Evolutionary conservation across 2,888 invertebrate species (phyloP).

Genomic region (Plagodis pulveraria): DNA sequence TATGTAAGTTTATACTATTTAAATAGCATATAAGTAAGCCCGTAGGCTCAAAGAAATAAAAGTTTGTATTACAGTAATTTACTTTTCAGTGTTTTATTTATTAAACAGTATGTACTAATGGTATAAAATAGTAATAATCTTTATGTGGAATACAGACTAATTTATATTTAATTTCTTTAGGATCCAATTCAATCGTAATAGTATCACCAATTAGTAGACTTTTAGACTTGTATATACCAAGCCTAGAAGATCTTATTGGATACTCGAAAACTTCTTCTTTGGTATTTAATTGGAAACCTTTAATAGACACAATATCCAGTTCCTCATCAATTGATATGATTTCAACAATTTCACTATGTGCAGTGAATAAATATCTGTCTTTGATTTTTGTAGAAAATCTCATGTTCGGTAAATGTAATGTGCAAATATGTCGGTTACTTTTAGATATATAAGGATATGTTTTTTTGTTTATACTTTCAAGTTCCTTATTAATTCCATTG

Average conservation of each 20-base stretch:
- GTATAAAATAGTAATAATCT: slow-evolving; percentile 16
- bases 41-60: too few species aligned
- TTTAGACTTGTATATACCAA: slow-evolving; percentile 12
- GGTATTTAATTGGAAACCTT: slow-evolving; percentile 9
- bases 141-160: not conserved
- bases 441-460: slow-evolving; percentile 6
- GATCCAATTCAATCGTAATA: slow-evolving; percentile 19
- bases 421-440: slow-evolving; percentile 1
- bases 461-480: not conserved
- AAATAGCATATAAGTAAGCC: too few species aligned
- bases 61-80: too few species aligned
- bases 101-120: slow-evolving; percentile 16
- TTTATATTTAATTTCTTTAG: slow-evolving; percentile 9
- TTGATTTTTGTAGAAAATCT: slow-evolving; percentile 11
- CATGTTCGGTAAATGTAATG: slow-evolving; percentile 12
- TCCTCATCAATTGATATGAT: slow-evolving; percentile 1
- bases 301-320: not conserved
- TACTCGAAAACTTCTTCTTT: slow-evolving; percentile 15
- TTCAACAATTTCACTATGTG: slow-evolving; percentile 5
- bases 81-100: slow-evolving; percentile 5
- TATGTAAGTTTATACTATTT: too few species aligned
- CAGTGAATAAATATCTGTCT: slow-evolving; percentile 7
- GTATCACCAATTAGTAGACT: slow-evolving; percentile 9
- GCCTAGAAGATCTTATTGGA: slow-evolving; percentile 2
- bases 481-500: slow-evolving; percentile 1